These are phyloP conservation scores for Zophobas morio DNA, from an alignment of 1,140 invertebrate species.

Conservation along the genomic window DNA sequence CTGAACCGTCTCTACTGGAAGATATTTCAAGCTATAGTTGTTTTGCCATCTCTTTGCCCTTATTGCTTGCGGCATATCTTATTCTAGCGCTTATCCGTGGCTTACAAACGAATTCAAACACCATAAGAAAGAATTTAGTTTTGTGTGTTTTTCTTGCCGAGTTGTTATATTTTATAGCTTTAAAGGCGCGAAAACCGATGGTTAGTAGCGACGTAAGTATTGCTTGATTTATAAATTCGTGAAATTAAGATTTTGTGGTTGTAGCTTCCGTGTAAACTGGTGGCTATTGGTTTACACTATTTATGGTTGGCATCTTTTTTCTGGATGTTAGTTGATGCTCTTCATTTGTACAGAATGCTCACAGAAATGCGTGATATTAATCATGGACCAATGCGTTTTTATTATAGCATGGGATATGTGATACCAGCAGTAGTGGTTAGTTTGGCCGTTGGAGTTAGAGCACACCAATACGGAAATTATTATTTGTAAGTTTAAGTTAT, in stretches of 20 bases:
- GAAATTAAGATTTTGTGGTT: constrained; percentile 42
- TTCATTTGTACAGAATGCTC: constrained; percentile 95
- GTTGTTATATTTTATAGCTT: constrained; percentile 87
- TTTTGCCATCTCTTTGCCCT: constrained; percentile 86
- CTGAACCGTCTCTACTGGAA: constrained; percentile 87
- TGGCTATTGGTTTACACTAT: constrained; percentile 94
- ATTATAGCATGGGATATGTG: constrained; percentile 96
- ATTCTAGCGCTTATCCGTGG: constrained; percentile 85
- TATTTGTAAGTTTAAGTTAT: constrained; percentile 83
- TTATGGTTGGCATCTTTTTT: constrained; percentile 90
- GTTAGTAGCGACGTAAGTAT: constrained; percentile 79
- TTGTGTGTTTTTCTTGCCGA: constrained; percentile 90
- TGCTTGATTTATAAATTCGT: constrained; percentile 14
- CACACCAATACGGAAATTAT: constrained; percentile 96
- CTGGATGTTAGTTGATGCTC: constrained; percentile 93
- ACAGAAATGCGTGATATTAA: constrained; percentile 97
- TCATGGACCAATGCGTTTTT: constrained; percentile 94
- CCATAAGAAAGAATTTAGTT: constrained; percentile 94
- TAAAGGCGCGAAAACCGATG: constrained; percentile 83
- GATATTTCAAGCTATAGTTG: constrained; percentile 91
- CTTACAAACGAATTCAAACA: constrained; percentile 91
- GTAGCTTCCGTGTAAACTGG: constrained; percentile 89
- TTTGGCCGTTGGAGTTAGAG: constrained; percentile 90
- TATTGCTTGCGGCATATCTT: constrained; percentile 82
- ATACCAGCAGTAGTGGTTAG: constrained; percentile 93